These are phyloP conservation scores for Pluvialis apricaria DNA, from an alignment of 2,113 vertebrate species.

Conservation along the genomic window DNA sequence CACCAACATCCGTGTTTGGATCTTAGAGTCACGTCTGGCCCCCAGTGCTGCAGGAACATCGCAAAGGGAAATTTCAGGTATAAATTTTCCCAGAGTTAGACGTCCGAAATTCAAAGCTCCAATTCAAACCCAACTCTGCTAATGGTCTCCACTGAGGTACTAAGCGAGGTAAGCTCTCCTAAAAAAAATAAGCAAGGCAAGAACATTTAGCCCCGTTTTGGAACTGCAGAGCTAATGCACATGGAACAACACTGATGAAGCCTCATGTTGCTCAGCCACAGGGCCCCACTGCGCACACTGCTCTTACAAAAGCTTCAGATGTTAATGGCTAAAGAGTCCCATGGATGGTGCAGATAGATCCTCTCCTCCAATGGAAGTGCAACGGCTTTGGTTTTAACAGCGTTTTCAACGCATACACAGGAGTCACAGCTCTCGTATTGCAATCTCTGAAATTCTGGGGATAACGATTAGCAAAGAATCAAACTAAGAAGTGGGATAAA, in stretches of 20 bases:
- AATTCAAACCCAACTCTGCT: neutral
- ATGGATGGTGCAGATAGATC: no score
- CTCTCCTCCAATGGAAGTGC: neutral
- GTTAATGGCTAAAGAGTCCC: neutral
- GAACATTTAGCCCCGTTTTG: neutral
- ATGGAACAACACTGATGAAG: neutral
- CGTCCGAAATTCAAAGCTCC: neutral
- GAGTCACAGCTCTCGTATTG: neutral
- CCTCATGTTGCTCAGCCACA: neutral
- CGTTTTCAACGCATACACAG: neutral
- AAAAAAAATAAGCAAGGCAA: neutral
- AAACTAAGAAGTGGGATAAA: neutral
- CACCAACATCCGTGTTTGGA: neutral
- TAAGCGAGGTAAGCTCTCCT: neutral
- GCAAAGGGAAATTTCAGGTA: neutral
- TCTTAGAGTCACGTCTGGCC: neutral
- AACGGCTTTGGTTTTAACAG: neutral
- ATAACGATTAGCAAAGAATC: neutral
- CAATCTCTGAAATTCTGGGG: neutral
- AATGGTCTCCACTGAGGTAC: neutral
- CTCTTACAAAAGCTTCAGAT: neutral
- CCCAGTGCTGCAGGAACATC: neutral
- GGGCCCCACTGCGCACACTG: neutral
- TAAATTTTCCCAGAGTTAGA: neutral
- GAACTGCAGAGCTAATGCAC: neutral